Base-by-base conservation (phyloP, 2,113 vertebrate species). In the Tetrao urogallus region DNA sequence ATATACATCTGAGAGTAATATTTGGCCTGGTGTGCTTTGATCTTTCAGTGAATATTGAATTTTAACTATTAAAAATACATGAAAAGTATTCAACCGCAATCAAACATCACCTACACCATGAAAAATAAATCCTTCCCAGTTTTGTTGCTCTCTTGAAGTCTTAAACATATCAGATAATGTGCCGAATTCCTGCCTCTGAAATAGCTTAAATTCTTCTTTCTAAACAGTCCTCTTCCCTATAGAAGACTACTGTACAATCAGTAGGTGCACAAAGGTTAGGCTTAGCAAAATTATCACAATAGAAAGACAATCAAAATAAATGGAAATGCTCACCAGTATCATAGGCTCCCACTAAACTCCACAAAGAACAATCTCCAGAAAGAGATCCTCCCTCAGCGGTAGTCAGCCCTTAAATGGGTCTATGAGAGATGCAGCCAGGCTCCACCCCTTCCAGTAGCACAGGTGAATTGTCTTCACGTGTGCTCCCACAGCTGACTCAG, bases 11-110 rank as follows among this genome's bases (percentile, higher is more conserved):
- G 94, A 95, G 84, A 96, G 89, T 63, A 93, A 82, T 89, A 92
- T 91, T 93, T 93, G 75, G 64, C 64, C 87, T 89, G 54, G 93
- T 83, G 72, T 90, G 82, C 93, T 95, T 96, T 95, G 93, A 96
- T 96, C 93, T 64, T 94, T 92, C 87, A 89, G 91, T 93, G 94
- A 94, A 91, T 97, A 96, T 96, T 93, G 95, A 91, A 95, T 95
- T 96, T 94, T 95, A 77, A 89, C 86, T 79, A 93, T 94, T 93
- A 94, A 96, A 95, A 91, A 94, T 94, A 95, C 91, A 97, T 94
- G 69, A 96, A 95, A 95, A 94, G 90, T 82, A 86, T 95, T 94
- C 94, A 95, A 72, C 71, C 58, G 86, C 83, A 93, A 94, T 92
- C 94, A 92, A 74, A 92, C 78, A 76, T 85, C 92, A 93, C 88